Evolutionary conservation across 2,888 invertebrate genomes (phyloP).

Genomic region (Troides aeacus): DNA sequence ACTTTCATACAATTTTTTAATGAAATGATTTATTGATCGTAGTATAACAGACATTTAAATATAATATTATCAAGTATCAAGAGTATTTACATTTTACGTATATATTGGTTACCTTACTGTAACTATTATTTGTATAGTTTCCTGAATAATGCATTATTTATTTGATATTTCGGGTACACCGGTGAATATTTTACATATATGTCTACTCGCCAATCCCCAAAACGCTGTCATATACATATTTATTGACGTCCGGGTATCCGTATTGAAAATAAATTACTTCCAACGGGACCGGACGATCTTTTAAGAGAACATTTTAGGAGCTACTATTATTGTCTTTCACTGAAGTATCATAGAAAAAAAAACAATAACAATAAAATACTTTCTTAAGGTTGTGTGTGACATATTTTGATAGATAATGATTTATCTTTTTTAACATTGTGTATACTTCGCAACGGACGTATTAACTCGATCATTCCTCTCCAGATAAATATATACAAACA

Average conservation of each 20-base stretch:
- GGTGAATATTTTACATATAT: slow-evolving; percentile 24
- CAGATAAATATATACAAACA: too few species aligned
- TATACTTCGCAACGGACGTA: too few species aligned
- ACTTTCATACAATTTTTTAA: too few species aligned
- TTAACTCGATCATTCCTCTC: too few species aligned
- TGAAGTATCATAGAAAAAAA: too few species aligned
- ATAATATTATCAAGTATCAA: not conserved
- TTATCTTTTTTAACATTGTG: too few species aligned
- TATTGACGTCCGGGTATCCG: slow-evolving; percentile 15
- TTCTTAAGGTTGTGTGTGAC: too few species aligned
- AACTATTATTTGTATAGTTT: slow-evolving; percentile 9
- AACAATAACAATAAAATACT: too few species aligned
- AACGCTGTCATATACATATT: slow-evolving; percentile 26
- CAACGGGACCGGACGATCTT: slow-evolving; percentile 7
- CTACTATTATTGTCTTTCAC: too few species aligned
- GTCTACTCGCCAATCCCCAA: slow-evolving; percentile 21
- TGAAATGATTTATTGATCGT: too few species aligned
- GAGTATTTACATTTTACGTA: not conserved
- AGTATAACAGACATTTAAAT: not conserved
- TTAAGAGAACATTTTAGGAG: not conserved
- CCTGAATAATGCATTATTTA: slow-evolving; percentile 24
- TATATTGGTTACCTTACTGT: not conserved
- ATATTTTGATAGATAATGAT: too few species aligned
- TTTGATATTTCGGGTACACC: slow-evolving; percentile 19
- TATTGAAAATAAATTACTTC: slow-evolving; percentile 15